Conservation (phyloP, 1,140 invertebrate species). For the Drosophila kikkawai region DNA sequence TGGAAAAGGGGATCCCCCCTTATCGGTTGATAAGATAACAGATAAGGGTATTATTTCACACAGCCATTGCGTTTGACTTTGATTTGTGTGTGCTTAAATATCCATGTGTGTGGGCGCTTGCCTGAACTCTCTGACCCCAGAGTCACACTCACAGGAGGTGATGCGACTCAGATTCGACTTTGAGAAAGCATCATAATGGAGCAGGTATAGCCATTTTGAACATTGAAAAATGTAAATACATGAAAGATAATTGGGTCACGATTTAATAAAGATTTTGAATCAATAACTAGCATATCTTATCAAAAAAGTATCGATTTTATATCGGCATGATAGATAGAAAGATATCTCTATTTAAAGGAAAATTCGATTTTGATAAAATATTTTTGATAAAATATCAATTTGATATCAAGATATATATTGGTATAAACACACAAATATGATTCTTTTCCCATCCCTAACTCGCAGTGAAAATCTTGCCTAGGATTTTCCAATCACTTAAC, state of each 20-base stretch:
- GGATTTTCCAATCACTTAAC: constrained; percentile 67
- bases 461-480: neutral
- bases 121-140: constrained; percentile 56
- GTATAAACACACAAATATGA: too few relatives aligned
- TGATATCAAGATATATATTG: too few relatives aligned
- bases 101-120: constrained; percentile 26
- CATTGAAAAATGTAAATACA: too few relatives aligned
- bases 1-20: constrained; percentile 9
- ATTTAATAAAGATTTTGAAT: neutral
- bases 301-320: too few relatives aligned
- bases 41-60: constrained; percentile 49
- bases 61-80: constrained; percentile 41
- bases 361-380: too few relatives aligned
- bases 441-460: neutral
- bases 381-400: too few relatives aligned
- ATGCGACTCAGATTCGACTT: neutral
- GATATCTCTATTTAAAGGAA: too few relatives aligned
- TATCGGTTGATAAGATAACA: constrained; percentile 54
- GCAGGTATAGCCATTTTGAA: too few relatives aligned
- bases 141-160: constrained; percentile 12
- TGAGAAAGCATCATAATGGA: neutral
- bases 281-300: too few relatives aligned
- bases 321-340: too few relatives aligned
- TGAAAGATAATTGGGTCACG: neutral
- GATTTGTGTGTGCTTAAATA: constrained; percentile 50